These are phyloP conservation scores for Brenthis ino DNA, from an alignment of 2,888 invertebrate genomes.

Conservation along the genomic window DNA sequence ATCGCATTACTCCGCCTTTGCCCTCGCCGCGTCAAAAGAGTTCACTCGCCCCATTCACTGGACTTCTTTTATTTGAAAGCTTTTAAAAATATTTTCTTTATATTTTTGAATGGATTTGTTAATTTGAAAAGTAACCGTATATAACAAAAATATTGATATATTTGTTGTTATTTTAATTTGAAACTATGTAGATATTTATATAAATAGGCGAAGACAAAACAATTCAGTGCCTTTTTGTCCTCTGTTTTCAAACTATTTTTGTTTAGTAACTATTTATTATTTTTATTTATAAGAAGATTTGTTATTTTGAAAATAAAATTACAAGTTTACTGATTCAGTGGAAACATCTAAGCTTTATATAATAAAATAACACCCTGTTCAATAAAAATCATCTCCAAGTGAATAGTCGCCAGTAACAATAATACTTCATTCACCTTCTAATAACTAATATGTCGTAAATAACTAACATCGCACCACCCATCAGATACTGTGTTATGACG, in stretches of 20 bases:
- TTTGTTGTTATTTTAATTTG: too few relatives aligned
- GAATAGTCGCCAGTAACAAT: background rate
- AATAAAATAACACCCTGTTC: too few relatives aligned
- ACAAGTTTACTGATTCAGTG: too few relatives aligned
- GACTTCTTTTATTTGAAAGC: conserved; percentile 5
- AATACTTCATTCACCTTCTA: conserved; percentile 1
- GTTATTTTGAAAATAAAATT: too few relatives aligned
- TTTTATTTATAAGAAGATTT: too few relatives aligned
- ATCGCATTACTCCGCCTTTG: conserved; percentile 18
- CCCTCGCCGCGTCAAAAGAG: conserved; percentile 10
- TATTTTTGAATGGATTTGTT: conserved; percentile 13
- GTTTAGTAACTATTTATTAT: too few relatives aligned
- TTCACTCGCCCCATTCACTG: conserved; percentile 23
- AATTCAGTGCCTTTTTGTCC: too few relatives aligned
- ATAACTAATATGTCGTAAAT: conserved; percentile 1
- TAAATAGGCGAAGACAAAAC: too few relatives aligned
- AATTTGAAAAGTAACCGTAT: conserved; percentile 10
- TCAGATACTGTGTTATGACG: conserved; percentile 7
- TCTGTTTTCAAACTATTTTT: too few relatives aligned
- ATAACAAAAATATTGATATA: background rate
- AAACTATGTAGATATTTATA: too few relatives aligned
- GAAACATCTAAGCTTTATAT: too few relatives aligned
- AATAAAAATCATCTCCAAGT: too few relatives aligned
- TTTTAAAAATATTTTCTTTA: conserved; percentile 20
- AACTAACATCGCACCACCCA: background rate